These are phyloP conservation scores for Diplazon laetatorius DNA, from an alignment of 2,888 invertebrate species.

Conservation along the genomic window DNA sequence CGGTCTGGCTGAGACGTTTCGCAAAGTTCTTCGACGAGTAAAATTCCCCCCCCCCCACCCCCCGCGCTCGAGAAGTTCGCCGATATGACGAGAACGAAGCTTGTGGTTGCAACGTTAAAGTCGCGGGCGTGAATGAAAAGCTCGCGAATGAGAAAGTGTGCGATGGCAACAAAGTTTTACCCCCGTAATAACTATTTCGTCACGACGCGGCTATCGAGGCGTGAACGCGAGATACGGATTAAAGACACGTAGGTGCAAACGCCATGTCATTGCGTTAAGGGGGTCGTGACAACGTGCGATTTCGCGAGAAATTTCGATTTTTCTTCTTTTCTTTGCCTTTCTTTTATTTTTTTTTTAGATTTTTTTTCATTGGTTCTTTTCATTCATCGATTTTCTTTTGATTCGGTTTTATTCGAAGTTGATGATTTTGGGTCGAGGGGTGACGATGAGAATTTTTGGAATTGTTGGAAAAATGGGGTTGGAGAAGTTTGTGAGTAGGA, in stretches of 20 bases:
- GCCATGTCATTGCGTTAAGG: no score
- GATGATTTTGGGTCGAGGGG: no score
- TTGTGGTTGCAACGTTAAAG: slow-evolving; percentile 22
- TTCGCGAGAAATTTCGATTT: background rate
- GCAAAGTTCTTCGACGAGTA: slow-evolving; percentile 77
- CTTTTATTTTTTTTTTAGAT: no score
- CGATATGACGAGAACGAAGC: slow-evolving; percentile 15
- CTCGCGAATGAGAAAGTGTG: slow-evolving; percentile 25
- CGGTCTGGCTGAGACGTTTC: slow-evolving; percentile 78
- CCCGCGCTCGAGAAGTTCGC: slow-evolving; percentile 51
- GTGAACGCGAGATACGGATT: slow-evolving; percentile 79
- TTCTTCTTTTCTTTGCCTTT: slow-evolving; percentile 1
- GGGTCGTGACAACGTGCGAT: slow-evolving; percentile 57
- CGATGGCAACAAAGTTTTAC: slow-evolving; percentile 75
- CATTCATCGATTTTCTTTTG: no score
- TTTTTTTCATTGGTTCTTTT: no score
- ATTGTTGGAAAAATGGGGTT: no score
- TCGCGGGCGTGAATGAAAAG: slow-evolving; percentile 54
- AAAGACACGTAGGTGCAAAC: no score
- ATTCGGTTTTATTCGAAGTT: no score
- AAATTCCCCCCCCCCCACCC: slow-evolving; percentile 31
- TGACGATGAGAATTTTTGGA: no score
- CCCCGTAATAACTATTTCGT: slow-evolving; percentile 78
- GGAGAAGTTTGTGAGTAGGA: no score
- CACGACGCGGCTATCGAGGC: slow-evolving; percentile 76